Evolutionary conservation across 2,888 invertebrate genomes (phyloP).

Genomic region (Xanthorhoe spadicearia): DNA sequence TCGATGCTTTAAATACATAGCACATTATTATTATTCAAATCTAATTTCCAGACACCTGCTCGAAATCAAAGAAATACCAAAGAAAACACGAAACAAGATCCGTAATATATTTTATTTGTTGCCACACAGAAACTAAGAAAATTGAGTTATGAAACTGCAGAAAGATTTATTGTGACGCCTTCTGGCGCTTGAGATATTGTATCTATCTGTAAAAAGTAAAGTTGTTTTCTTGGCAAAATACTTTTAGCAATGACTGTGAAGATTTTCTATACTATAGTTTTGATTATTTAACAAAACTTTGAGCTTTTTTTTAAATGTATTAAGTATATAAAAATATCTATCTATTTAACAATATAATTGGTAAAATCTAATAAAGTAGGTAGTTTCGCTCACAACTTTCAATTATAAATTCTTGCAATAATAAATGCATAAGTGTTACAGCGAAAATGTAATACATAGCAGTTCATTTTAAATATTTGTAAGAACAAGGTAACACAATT

Average conservation of each 20-base stretch:
- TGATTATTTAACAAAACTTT: too few relatives aligned
- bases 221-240: constrained; percentile 4
- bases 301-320: too few relatives aligned
- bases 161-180: constrained; percentile 65
- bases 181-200: constrained; percentile 49
- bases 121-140: constrained; percentile 55
- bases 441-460: too few relatives aligned
- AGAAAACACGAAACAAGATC: constrained; percentile 45
- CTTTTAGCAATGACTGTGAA: constrained; percentile 25
- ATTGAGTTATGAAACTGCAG: constrained; percentile 66
- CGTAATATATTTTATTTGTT: constrained; percentile 56
- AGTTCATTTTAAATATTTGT: too few relatives aligned
- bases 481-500: too few relatives aligned
- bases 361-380: too few relatives aligned
- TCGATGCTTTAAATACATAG: not conserved
- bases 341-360: too few relatives aligned
- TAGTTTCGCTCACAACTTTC: too few relatives aligned
- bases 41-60: constrained; percentile 6
- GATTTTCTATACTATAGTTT: not conserved
- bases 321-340: too few relatives aligned
- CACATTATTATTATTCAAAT: not conserved
- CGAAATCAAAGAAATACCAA: constrained; percentile 26
- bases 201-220: constrained; percentile 35
- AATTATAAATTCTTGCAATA: too few relatives aligned
- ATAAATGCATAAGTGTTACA: too few relatives aligned